A percentile compares a stretch with the other conserved stretches of the same genome.
Conservation (phyloP, 2,113 vertebrate species). For the Panthera tigris region DNA sequence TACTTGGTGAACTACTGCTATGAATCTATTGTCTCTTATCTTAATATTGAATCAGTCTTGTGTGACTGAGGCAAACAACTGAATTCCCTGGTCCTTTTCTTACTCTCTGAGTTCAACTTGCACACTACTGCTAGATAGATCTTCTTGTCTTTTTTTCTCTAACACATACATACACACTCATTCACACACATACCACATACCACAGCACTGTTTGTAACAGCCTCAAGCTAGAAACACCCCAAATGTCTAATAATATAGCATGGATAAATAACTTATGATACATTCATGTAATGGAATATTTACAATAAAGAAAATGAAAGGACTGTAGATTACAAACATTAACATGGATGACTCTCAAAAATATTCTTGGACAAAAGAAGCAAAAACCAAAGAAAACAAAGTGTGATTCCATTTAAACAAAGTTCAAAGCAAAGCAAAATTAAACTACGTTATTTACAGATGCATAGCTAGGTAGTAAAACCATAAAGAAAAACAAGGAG, state of each 20-base stretch:
- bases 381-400: slow-evolving; percentile 31
- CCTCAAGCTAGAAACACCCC: not conserved
- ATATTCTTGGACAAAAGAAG: not conserved
- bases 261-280: not conserved
- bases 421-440: not conserved
- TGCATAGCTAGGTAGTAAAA: not conserved
- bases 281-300: not conserved
- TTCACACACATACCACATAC: not conserved
- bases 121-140: not conserved
- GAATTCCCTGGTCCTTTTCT: not conserved
- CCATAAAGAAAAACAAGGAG: not conserved
- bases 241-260: not conserved
- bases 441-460: not conserved
- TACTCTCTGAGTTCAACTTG: not conserved
- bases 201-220: not conserved
- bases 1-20: not conserved
- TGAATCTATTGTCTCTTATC: not conserved
- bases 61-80: not conserved
- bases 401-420: not conserved
- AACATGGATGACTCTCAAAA: not conserved
- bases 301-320: slow-evolving; percentile 10
- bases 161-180: not conserved
- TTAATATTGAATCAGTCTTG: not conserved
- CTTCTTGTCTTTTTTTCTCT: not conserved
- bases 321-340: not conserved